Conservation (phyloP, 2,888 invertebrate genomes). For the Pseudoips prasinana region DNA sequence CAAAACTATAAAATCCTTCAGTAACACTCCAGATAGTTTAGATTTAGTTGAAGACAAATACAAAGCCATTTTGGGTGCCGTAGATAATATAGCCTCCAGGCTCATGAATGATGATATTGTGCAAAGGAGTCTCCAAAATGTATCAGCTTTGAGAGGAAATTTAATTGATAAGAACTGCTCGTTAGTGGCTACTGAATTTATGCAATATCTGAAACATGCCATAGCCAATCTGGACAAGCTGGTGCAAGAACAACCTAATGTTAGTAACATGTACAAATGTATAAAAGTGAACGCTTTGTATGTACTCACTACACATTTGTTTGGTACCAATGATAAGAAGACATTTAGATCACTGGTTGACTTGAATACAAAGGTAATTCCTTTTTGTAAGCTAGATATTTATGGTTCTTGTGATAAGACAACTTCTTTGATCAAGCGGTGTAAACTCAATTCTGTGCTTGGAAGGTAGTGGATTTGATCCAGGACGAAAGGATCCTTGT, state of each 20-base stretch:
- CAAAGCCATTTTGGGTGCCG: constrained; percentile 85
- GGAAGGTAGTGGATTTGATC: too few relatives aligned
- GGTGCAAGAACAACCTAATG: constrained; percentile 74
- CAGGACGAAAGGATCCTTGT: too few relatives aligned
- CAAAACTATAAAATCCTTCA: constrained; percentile 86
- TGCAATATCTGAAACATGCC: constrained; percentile 84
- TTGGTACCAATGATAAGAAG: constrained; percentile 90
- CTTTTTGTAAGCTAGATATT: too few relatives aligned
- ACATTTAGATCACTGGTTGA: constrained; percentile 88
- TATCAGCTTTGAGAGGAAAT: constrained; percentile 64
- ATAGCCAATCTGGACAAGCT: constrained; percentile 83
- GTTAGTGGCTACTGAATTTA: constrained; percentile 83
- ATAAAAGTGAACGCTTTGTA: constrained; percentile 86
- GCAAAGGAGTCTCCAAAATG: constrained; percentile 75
- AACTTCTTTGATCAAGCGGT: too few relatives aligned
- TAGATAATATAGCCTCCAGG: constrained; percentile 86
- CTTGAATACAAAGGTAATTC: constrained; percentile 86
- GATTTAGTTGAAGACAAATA: constrained; percentile 83
- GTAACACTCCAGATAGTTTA: constrained; percentile 84
- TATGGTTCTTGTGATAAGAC: too few relatives aligned
- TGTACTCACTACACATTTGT: constrained; percentile 86
- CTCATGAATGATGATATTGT: constrained; percentile 87
- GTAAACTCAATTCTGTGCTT: too few relatives aligned
- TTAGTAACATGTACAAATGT: constrained; percentile 80
- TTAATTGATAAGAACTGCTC: constrained; percentile 70